Evolutionary conservation across 2,888 invertebrate species (phyloP).

Genomic region (Papilio gigon): DNA sequence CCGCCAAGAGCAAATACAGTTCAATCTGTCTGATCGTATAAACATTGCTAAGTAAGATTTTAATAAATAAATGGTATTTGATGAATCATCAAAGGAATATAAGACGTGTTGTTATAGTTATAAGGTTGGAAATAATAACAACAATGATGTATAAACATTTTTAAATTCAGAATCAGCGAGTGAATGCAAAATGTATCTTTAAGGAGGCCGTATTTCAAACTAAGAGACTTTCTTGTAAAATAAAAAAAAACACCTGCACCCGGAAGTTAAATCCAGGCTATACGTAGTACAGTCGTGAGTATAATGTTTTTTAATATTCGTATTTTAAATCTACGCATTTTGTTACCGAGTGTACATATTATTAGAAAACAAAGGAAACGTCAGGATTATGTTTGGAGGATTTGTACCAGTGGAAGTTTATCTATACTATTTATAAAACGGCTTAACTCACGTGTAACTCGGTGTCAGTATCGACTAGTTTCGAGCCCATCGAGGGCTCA

Average conservation of each 20-base stretch:
- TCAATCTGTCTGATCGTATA: background rate
- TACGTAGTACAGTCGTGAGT: conserved; percentile 18
- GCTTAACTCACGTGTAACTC: no score
- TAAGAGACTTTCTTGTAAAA: no score
- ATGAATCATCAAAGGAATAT: conserved; percentile 30
- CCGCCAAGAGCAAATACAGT: no score
- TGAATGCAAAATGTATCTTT: no score
- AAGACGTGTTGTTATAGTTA: conserved; percentile 27
- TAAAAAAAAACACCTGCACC: conserved; percentile 2
- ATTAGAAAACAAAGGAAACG: no score
- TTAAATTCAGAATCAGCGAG: background rate
- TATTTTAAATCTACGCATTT: background rate
- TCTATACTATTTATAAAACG: no score
- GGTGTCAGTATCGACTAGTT: no score
- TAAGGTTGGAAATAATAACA: conserved; percentile 11
- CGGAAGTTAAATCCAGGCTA: background rate
- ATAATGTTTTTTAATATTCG: background rate
- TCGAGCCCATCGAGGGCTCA: no score
- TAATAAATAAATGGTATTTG: background rate
- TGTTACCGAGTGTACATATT: no score
- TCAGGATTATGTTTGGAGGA: no score
- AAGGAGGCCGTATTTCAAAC: no score
- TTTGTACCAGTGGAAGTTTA: no score
- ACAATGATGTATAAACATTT: background rate
- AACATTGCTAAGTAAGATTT: background rate